Percentiles rank a stretch among this genome's conserved stretches.
Conservation (phyloP, 2,888 invertebrate genomes). For the Antheraea assamensis region DNA sequence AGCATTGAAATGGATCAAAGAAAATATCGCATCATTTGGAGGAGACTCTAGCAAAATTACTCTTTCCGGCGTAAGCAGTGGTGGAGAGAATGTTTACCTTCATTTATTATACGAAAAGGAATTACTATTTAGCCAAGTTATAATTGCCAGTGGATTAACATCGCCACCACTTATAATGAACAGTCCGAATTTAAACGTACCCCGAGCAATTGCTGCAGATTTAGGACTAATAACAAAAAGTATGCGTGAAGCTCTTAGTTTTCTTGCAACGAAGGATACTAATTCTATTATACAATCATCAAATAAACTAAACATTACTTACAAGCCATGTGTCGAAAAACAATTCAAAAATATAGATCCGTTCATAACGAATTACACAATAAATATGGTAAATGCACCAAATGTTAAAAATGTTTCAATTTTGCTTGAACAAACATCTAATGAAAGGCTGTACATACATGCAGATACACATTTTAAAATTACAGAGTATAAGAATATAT, state of each 20-base stretch:
- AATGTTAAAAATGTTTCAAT: slow-evolving; percentile 26
- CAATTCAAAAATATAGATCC: slow-evolving; percentile 30
- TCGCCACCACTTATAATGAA: slow-evolving; percentile 29
- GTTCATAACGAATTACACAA: slow-evolving; percentile 33
- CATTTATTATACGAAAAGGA: slow-evolving; percentile 39
- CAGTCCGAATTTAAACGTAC: slow-evolving; percentile 20
- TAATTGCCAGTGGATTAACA: slow-evolving; percentile 29
- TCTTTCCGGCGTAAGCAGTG: slow-evolving; percentile 37
- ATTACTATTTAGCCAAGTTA: slow-evolving; percentile 31
- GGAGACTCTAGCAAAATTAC: slow-evolving; percentile 42
- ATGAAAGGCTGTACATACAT: slow-evolving; percentile 25
- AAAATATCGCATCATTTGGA: slow-evolving; percentile 45
- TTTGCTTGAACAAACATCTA: slow-evolving; percentile 26
- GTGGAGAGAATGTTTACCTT: slow-evolving; percentile 31
- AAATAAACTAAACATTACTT: slow-evolving; percentile 24
- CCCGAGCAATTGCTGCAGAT: slow-evolving; percentile 26
- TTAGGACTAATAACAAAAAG: slow-evolving; percentile 25
- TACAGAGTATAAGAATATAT: slow-evolving; percentile 25
- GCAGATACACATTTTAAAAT: slow-evolving; percentile 19
- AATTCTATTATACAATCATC: slow-evolving; percentile 26
- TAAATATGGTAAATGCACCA: slow-evolving; percentile 28
- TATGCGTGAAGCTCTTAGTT: slow-evolving; percentile 25
- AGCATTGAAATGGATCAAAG: slow-evolving; percentile 41
- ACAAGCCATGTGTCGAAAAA: slow-evolving; percentile 29
- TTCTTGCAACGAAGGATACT: slow-evolving; percentile 24